A percentile compares a stretch with the other conserved stretches of the same genome.
These are phyloP conservation scores for Pimpla rufipes DNA, from an alignment of 2,888 invertebrate species.

Conservation along the genomic window DNA sequence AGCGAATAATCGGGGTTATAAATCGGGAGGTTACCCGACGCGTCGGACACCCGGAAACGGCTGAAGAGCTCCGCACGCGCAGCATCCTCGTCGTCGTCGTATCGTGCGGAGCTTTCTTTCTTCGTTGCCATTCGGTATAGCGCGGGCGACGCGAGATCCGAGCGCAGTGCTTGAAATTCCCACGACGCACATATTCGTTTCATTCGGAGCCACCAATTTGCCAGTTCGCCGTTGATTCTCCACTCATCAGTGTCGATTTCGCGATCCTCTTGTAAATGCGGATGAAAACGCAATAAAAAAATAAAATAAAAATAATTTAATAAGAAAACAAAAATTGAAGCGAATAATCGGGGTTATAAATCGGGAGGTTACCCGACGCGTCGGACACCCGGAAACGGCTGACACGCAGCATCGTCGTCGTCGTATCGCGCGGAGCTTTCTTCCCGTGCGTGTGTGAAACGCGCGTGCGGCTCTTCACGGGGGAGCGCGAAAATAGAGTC, in stretches of 20 bases:
- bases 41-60: conserved; percentile 3
- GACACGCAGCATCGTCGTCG: neutral
- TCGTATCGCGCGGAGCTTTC: conserved; percentile 30
- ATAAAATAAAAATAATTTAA: too few species aligned
- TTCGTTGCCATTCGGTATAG: neutral
- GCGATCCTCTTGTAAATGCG: too few species aligned
- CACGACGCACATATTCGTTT: too few species aligned
- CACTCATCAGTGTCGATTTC: too few species aligned
- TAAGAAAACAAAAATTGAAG: too few species aligned
- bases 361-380: neutral
- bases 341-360: neutral
- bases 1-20: too few species aligned
- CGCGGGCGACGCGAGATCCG: neutral
- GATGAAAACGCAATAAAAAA: too few species aligned
- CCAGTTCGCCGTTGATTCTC: too few species aligned
- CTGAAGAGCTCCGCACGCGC: too few species aligned
- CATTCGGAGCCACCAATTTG: too few species aligned
- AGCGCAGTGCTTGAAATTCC: neutral
- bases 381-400: conserved; percentile 7
- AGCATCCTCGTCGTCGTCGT: too few species aligned
- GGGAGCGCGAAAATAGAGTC: conserved; percentile 70
- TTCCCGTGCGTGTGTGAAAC: conserved; percentile 33
- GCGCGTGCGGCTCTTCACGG: conserved; percentile 51
- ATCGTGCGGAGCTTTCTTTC: conserved; percentile 33
- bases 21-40: neutral